These are phyloP conservation scores for Hyles euphorbiae DNA, from an alignment of 1,140 invertebrate species.

Conservation along the genomic window DNA sequence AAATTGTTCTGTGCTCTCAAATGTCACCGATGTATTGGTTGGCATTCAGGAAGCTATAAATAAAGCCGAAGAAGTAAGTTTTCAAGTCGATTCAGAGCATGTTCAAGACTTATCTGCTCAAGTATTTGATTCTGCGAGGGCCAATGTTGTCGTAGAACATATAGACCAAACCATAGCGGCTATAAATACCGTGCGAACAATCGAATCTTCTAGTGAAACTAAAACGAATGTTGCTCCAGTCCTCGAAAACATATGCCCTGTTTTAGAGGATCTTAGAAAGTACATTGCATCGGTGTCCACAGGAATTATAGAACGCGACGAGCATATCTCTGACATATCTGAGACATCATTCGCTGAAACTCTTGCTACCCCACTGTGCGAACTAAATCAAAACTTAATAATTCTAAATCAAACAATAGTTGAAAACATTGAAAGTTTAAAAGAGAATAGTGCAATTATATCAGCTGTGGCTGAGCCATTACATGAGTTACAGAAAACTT, in stretches of 20 bases:
- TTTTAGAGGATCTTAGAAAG: conserved; percentile 54
- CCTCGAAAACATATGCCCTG: conserved; percentile 47
- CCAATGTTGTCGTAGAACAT: conserved; percentile 40
- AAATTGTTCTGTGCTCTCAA: conserved; percentile 43
- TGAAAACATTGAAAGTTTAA: conserved; percentile 51
- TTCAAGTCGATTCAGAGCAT: conserved; percentile 55
- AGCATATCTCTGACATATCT: conserved; percentile 57
- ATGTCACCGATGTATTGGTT: conserved; percentile 59
- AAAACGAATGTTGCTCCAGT: conserved; percentile 27
- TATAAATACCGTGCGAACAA: conserved; percentile 38
- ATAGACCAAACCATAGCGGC: conserved; percentile 48
- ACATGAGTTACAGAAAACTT: conserved; percentile 66
- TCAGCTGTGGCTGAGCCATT: conserved; percentile 73
- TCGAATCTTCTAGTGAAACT: conserved; percentile 39
- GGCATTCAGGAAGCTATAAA: conserved; percentile 65
- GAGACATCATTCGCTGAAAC: conserved; percentile 44
- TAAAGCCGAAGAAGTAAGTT: conserved; percentile 55
- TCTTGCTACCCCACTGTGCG: conserved; percentile 53
- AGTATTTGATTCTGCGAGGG: conserved; percentile 29
- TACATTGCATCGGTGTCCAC: conserved; percentile 36
- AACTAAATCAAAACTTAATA: conserved; percentile 55
- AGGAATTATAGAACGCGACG: conserved; percentile 26
- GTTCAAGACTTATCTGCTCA: conserved; percentile 32
- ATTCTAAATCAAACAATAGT: conserved; percentile 50
- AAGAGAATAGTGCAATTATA: conserved; percentile 59